phyloP scores from a whole-genome alignment of 2,797 vertebrate genomes.

The Mus minutoides region DNA sequence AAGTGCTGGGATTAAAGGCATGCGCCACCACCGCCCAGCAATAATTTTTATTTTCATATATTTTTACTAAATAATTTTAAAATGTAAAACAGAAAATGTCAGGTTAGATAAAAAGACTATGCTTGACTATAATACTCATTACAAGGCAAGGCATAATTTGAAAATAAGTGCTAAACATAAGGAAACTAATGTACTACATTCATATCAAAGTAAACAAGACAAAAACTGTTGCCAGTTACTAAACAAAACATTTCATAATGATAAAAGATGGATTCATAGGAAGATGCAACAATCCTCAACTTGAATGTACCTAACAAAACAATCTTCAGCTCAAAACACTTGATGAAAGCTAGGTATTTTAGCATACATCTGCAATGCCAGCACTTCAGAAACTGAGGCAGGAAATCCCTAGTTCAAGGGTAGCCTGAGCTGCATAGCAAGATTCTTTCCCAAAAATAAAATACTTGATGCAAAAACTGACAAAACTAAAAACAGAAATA shows the following conservation, averaged over 20 bases:
- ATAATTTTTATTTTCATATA: not conserved
- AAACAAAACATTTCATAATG: not conserved
- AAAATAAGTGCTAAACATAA: slow-evolving; percentile 20
- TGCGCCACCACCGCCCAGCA: too few species aligned
- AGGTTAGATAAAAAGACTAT: not conserved
- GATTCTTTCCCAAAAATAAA: not conserved
- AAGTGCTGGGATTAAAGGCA: too few species aligned
- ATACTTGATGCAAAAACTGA: not conserved
- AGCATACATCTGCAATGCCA: not conserved
- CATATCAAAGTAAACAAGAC: not conserved
- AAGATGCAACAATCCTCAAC: not conserved
- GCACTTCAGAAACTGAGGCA: not conserved
- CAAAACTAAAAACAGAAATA: not conserved
- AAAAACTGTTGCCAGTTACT: not conserved
- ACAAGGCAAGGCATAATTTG: not conserved
- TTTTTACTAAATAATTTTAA: slow-evolving; percentile 13
- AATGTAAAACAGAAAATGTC: slow-evolving; percentile 18
- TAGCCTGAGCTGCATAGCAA: not conserved
- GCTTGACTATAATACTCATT: not conserved
- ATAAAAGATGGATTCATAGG: not conserved
- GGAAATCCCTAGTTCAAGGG: not conserved
- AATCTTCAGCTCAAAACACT: not conserved
- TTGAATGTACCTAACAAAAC: not conserved
- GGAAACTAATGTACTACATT: not conserved
- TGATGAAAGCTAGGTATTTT: not conserved